Percentiles rank a stretch among this genome's conserved stretches.
These are phyloP conservation scores for Apodemus speciosus DNA, from an alignment of 2,113 vertebrate species.

Conservation along the genomic window DNA sequence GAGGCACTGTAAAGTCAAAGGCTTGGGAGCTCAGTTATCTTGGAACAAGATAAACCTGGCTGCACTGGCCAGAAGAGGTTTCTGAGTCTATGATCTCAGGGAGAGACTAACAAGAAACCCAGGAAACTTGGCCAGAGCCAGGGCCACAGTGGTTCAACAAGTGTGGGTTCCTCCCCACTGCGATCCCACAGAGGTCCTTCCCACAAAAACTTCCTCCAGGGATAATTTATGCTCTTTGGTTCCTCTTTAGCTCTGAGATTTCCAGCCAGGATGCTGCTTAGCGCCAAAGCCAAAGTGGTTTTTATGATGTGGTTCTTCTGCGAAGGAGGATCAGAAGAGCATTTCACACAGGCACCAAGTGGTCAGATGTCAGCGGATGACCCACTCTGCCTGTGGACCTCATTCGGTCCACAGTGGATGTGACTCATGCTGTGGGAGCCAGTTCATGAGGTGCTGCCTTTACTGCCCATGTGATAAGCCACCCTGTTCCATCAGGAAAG, in stretches of 20 bases:
- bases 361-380: neutral
- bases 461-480: neutral
- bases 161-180: neutral
- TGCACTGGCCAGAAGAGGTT: neutral
- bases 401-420: neutral
- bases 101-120: neutral
- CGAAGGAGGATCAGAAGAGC: neutral
- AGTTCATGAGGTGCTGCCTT: neutral
- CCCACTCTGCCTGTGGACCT: neutral
- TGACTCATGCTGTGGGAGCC: neutral
- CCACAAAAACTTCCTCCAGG: constrained; percentile 63
- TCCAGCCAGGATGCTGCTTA: constrained; percentile 52
- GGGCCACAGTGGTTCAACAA: neutral
- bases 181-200: constrained; percentile 57
- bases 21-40: neutral
- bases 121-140: neutral
- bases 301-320: constrained; percentile 70
- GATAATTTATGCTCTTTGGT: constrained; percentile 67
- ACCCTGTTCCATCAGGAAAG: neutral
- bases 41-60: neutral
- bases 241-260: constrained; percentile 68
- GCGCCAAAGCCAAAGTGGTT: constrained; percentile 65
- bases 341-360: neutral
- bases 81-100: constrained; percentile 17
- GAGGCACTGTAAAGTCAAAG: neutral